These are phyloP conservation scores for Muschampia plurimacula DNA, from an alignment of 2,888 invertebrate genomes.

Conservation along the genomic window DNA sequence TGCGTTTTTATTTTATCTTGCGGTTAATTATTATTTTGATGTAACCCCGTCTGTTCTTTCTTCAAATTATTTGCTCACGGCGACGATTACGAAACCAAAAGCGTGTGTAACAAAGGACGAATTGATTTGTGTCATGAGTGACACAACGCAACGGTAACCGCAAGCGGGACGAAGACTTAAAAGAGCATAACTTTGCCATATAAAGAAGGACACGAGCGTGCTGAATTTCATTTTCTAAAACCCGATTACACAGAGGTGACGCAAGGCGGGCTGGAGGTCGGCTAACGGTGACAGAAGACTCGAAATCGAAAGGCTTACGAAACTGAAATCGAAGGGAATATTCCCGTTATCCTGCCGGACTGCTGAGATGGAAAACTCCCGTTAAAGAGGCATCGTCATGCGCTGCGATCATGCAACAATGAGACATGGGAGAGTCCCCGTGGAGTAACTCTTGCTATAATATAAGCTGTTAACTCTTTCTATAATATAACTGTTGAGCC, in stretches of 20 bases:
- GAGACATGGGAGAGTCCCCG: constrained; percentile 45
- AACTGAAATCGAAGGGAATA: constrained; percentile 81
- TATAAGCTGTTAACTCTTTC: not conserved
- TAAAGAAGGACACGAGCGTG: constrained; percentile 74
- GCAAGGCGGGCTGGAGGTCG: constrained; percentile 69
- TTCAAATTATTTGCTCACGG: not conserved
- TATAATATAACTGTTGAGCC: constrained; percentile 17
- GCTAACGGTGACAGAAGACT: constrained; percentile 71
- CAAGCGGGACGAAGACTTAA: constrained; percentile 56
- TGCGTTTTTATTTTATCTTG: too few species aligned
- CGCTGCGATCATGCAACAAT: constrained; percentile 63
- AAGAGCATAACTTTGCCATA: constrained; percentile 72
- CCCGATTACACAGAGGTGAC: constrained; percentile 79
- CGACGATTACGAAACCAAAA: constrained; percentile 49
- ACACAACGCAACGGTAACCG: constrained; percentile 54
- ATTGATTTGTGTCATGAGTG: constrained; percentile 43
- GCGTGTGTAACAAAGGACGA: constrained; percentile 49
- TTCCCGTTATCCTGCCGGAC: constrained; percentile 81
- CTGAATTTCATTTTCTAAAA: constrained; percentile 85
- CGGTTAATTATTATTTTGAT: not conserved
- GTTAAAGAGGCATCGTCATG: constrained; percentile 69
- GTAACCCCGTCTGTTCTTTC: not conserved
- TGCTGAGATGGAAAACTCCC: constrained; percentile 79
- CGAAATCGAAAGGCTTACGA: constrained; percentile 81
- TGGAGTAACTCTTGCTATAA: constrained; percentile 19